Evolutionary conservation across 2,113 vertebrate genomes (phyloP), one percentile per base, ranked within the genome.

Genomic region (Odontophorus gujanensis): DNA sequence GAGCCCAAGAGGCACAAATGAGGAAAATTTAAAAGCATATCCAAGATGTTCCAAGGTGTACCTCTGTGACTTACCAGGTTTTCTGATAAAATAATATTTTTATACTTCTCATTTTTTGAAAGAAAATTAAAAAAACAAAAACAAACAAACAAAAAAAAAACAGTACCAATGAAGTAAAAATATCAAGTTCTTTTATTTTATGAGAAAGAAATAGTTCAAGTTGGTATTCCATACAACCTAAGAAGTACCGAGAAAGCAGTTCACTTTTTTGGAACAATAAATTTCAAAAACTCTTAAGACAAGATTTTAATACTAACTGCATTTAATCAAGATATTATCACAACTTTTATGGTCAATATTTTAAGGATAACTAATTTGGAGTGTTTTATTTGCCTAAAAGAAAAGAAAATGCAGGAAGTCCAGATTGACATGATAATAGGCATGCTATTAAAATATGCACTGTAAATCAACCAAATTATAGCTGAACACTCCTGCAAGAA

Each of bases 401-500:
- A 63, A 84, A 90, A 43, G 66, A 90, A 95, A 93, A 89, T 45
- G 72, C 34, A 34, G 40, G 50, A 90, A 90, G 26, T 78, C n/a
- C 25, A 88, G 88, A 92, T 77, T 91, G 95, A 90, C 69, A 43
- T 53, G 77, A 90, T 95, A 93, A 67, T 81, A 83, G 34, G 45
- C 83, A 92, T 25, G 3, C 48, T 89, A 72, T 85, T 79, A 92
- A 85, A 93, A 92, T 69, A 57, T 59, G 30, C 69, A 53, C 66
- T 72, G 66, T 68, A 95, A 92, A 92, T 94, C 80, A 90, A 80
- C 26, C 18, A 65, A 87, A 91, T 89, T 90, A 71, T 59, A 95
- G 57, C 10, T 82, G 69, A 88, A 89, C 2, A 8, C 47, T 94
- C 87, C 68, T 90, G 50, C 9, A 85, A n/a, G 48, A 93, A 90